Percentiles rank a stretch among this genome's conserved stretches.
Conservation (phyloP, 2,888 invertebrate species). For the Dynastes tityus region DNA sequence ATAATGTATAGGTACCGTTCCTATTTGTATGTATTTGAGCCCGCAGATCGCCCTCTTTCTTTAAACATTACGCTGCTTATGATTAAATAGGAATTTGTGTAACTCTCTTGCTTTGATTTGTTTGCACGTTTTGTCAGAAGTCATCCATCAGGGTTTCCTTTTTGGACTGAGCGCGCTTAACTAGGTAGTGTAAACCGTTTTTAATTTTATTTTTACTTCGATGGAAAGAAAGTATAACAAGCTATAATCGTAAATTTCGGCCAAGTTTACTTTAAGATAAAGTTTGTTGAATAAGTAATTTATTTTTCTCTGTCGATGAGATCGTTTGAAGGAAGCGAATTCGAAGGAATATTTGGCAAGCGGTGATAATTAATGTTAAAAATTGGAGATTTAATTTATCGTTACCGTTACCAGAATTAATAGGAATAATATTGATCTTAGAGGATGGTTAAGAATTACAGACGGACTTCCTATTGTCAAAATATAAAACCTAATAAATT, state of each 20-base stretch:
- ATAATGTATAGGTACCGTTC: constrained; percentile 7
- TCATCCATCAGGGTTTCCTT: constrained; percentile 30
- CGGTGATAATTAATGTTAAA: constrained; percentile 6
- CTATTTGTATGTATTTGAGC: background rate
- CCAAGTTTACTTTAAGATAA: constrained; percentile 13
- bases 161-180: background rate
- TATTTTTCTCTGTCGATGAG: constrained; percentile 19
- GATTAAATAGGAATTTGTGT: constrained; percentile 34
- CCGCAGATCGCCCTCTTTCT: constrained; percentile 3
- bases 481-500: no score
- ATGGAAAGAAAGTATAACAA: background rate
- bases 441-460: background rate
- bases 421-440: background rate
- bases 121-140: constrained; percentile 31
- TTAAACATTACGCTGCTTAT: constrained; percentile 25
- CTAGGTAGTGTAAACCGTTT: constrained; percentile 15
- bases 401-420: background rate
- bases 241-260: constrained; percentile 24
- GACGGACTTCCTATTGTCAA: background rate
- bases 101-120: constrained; percentile 10
- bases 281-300: constrained; percentile 18
- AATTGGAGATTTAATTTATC: background rate
- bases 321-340: constrained; percentile 3
- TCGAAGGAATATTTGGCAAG: constrained; percentile 13
- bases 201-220: constrained; percentile 14